These are phyloP conservation scores for Poeciliopsis turrubarensis DNA, from an alignment of 2,113 vertebrate species.

Conservation along the genomic window DNA sequence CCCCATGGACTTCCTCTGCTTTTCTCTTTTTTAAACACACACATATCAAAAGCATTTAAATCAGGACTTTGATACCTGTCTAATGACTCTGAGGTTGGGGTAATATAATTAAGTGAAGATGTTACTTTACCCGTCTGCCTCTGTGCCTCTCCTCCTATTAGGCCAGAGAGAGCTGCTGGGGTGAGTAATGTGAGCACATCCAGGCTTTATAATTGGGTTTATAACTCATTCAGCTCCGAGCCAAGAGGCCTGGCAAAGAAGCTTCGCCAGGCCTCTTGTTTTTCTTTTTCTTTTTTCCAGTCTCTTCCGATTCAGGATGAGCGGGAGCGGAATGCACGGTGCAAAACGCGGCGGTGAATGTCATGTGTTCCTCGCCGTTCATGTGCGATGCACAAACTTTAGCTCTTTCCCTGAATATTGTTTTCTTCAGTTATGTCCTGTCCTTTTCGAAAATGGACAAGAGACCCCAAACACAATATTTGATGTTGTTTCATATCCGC, in stretches of 20 bases:
- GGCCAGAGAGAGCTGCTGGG: conserved; percentile 16
- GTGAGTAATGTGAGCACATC: conserved; percentile 55
- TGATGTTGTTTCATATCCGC: neutral
- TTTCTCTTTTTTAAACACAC: neutral
- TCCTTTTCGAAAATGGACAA: neutral
- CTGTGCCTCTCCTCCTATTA: conserved; percentile 11
- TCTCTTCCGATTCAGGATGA: neutral
- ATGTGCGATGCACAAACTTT: neutral
- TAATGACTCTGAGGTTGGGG: conserved; percentile 43
- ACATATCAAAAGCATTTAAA: conserved; percentile 1
- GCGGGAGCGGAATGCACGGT: neutral
- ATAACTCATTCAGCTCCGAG: conserved; percentile 25
- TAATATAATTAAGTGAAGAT: conserved; percentile 47
- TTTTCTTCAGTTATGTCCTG: neutral
- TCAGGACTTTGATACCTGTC: conserved; percentile 40
- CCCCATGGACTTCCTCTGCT: neutral
- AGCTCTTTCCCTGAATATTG: neutral
- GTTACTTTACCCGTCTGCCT: conserved; percentile 14
- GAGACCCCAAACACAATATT: neutral
- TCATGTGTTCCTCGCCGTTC: neutral
- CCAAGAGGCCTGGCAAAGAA: conserved; percentile 12
- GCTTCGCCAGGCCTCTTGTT: neutral
- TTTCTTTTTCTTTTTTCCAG: neutral
- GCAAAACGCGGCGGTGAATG: conserved; percentile 3
- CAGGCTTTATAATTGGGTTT: conserved; percentile 58